Percentiles rank a stretch among this genome's conserved stretches.
phyloP scores from a whole-genome alignment of 2,888 invertebrate genomes.

The Halictus quadricinctus region DNA sequence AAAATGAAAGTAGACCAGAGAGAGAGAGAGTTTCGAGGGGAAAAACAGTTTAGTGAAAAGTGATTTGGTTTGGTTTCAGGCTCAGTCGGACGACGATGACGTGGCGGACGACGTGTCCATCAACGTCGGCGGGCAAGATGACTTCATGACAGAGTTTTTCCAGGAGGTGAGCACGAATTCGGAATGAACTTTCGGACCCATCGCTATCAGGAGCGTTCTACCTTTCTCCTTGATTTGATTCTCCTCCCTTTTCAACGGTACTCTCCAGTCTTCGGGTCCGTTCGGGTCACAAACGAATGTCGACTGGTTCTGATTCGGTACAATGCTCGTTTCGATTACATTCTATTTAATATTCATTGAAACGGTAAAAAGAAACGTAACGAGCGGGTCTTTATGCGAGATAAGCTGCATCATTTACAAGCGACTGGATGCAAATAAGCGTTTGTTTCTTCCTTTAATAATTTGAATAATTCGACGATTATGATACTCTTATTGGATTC shows the following conservation, averaged over 20 bases:
- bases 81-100: constrained; percentile 99
- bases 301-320: background rate
- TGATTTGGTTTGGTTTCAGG: constrained; percentile 84
- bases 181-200: background rate
- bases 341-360: too few species aligned
- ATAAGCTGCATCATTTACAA: too few species aligned
- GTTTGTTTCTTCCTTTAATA: too few species aligned
- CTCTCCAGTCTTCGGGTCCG: background rate
- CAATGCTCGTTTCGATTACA: background rate
- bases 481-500: background rate
- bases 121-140: constrained; percentile 95
- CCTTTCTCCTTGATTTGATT: background rate
- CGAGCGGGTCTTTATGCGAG: too few species aligned
- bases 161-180: constrained; percentile 91
- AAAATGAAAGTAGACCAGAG: background rate
- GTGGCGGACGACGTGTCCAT: constrained; percentile 97
- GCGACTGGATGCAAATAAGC: too few species aligned
- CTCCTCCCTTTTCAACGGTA: too few species aligned
- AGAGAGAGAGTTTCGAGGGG: background rate
- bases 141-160: constrained; percentile 99
- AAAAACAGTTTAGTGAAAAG: background rate
- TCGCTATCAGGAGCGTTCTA: background rate
- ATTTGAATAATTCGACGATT: background rate
- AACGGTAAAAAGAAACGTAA: too few species aligned
- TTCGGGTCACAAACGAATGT: background rate